Base-by-base conservation (phyloP, 2,888 invertebrate genomes). In the Calameuta pallipes region DNA sequence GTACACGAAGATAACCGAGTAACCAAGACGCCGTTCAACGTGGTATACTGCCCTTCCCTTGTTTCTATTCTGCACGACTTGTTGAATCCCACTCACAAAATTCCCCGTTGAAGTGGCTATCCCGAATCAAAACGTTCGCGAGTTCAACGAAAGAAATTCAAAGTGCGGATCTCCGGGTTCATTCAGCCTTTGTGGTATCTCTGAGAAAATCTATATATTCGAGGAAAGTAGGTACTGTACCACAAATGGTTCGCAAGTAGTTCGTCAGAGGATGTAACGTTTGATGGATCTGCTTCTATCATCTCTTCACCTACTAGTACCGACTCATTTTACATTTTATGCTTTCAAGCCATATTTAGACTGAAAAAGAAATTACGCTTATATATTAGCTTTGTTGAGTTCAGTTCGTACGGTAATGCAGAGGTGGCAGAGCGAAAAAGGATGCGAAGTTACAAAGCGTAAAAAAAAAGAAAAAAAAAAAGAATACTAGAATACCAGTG, bases 331-430 rank as follows among this genome's bases (percentile, higher is more conserved):
- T 56, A 56, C 23, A 23, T 56, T 56, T 56, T 56, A 23, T 56
- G 56, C 56, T 56, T 56, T 56, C 23, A 56, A 23, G 23, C 23
- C 56, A 9, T 23, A 56, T 56, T 56, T 56, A 56, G 6, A 56
- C 9, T 6, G 56, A 56, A 80, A 78, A 74, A 75, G 76, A 75
- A 83, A 83, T 83, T 83, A 80, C 77, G 75, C 80, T 79, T 80
- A 76, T 80, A 78, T 81, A 84, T 84, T 81, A 84, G 81, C 84
- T 83, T 76, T 80, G 84, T 81, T 80, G 82, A 79, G 82, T 83
- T 75, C 34, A 78, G 68, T 75, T 73, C 75, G 69, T 35, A 41
- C 31, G 34, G 41, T 23, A 23, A 56, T 56, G 56, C 23, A 23
- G 56, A 9, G 56, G 23, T 23, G 23, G 56, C 9, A 56, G 56